A percentile compares a stretch with the other conserved stretches of the same genome.
Conservation (phyloP, 2,113 vertebrate species). For the Megaptera novaeangliae region DNA sequence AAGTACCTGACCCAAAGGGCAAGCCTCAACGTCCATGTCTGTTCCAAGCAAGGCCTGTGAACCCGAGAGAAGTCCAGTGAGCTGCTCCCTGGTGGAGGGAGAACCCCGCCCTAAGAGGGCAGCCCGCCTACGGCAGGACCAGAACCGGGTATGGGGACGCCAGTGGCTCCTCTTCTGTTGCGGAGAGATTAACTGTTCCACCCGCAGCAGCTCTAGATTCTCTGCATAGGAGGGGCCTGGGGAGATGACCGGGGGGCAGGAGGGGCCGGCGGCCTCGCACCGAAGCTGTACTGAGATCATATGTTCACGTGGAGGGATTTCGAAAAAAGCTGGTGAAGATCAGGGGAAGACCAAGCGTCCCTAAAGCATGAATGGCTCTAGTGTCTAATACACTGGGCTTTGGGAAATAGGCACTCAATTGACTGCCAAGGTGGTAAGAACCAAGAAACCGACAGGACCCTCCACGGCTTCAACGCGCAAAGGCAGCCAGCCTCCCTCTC, state of each 20-base stretch:
- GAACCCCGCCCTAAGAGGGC: rapidly evolving
- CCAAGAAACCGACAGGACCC: background rate
- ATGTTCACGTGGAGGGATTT: rapidly evolving
- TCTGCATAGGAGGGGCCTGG: background rate
- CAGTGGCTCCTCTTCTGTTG: background rate
- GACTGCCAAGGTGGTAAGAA: background rate
- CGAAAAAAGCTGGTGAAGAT: background rate
- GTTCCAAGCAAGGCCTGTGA: background rate
- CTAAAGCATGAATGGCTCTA: background rate
- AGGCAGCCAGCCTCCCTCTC: background rate
- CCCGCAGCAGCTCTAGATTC: background rate
- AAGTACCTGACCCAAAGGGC: background rate
- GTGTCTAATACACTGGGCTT: background rate
- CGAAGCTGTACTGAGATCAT: background rate
- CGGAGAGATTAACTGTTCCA: no score
- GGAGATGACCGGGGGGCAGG: rapidly evolving
- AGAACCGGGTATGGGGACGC: background rate
- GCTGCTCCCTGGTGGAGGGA: no score
- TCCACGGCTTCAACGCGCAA: background rate
- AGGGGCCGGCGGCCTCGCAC: background rate
- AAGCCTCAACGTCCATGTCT: background rate
- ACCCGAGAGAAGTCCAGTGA: background rate
- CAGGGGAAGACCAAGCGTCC: no score
- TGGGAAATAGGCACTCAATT: background rate
- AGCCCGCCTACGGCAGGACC: background rate